Evolutionary conservation across 2,797 vertebrate species (phyloP), one percentile per base, ranked within the genome.

Genomic region (Cyprinella venusta): DNA sequence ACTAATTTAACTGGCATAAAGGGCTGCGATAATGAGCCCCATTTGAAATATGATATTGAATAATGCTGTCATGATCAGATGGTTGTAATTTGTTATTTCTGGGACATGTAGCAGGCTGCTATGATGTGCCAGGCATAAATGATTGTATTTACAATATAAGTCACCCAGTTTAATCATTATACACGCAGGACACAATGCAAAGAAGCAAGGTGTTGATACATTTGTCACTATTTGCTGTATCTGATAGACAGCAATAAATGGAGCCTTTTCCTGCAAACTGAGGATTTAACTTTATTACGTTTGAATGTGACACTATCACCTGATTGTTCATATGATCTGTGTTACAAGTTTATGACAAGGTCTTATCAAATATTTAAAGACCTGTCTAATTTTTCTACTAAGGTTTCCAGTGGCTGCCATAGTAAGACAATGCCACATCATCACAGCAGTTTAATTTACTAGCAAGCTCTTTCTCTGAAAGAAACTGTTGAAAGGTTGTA

Each of bases 291-390:
- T 56, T 10, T 7, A 50, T 50, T 50, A 3, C 52, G 24, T 26
- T 61, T 15, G 12, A 26, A 12, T 61, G 56, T 16, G 54, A 63
- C 5, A 7, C 24, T 5, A 6, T 9, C 6, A n/a, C 36, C 16
- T 70, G 40, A 50, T 48, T n/a, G 24, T 48, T 7, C 42, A 74
- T 5, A 26, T 65, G 70, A 75, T 52, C 42, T 3, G 59, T 26
- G 18, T 71, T 48, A 16, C 26, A 64, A 26, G 16, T 69, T 13
- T 54, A 30, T 79, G 64, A 54, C 13, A 3, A 61, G 70, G 59
- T 33, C 61, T 68, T 65, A 84, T 85, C 24, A 87, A 79, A 81
- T 81, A 85, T 85, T 87, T 82, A 86, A 79, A 78, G 54, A 45
- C 42, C 12, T 40, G 30, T 42, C n/a, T 12, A 19, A 33, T 52